A percentile compares a stretch with the other conserved stretches of the same genome.
phyloP scores from a whole-genome alignment of 2,113 vertebrate genomes.

The Aepyceros melampus region DNA sequence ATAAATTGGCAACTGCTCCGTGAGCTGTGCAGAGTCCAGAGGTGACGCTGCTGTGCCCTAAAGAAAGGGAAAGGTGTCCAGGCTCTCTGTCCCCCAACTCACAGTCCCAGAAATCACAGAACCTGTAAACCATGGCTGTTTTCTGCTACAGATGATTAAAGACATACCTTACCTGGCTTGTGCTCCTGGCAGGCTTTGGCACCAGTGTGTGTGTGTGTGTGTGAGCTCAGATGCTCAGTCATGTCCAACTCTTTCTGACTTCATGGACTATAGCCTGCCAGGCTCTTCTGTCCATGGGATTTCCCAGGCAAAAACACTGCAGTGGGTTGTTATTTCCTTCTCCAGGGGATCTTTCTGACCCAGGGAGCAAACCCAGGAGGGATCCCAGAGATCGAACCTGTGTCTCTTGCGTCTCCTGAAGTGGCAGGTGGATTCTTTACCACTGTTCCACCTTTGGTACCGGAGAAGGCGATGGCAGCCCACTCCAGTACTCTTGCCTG shows the following conservation, averaged over 20 bases:
- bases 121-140: not conserved
- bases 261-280: not conserved
- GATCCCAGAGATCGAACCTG: not conserved
- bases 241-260: not conserved
- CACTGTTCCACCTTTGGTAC: not conserved
- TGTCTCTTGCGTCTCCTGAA: not conserved
- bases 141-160: not conserved
- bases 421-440: not conserved
- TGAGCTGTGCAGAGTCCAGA: not conserved
- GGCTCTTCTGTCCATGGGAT: not conserved
- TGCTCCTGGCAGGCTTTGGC: not conserved
- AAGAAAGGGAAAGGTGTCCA: not conserved
- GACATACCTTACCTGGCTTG: not conserved
- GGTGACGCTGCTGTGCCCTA: not conserved
- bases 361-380: not conserved
- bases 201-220: not conserved
- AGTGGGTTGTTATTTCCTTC: not conserved
- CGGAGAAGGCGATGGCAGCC: too few species aligned
- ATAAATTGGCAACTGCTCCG: not conserved
- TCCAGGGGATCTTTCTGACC: not conserved
- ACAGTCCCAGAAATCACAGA: not conserved
- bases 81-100: not conserved
- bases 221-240: not conserved
- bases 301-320: not conserved
- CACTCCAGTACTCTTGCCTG: too few species aligned